These are phyloP conservation scores for Momotus momota DNA, from an alignment of 2,797 vertebrate species.

Conservation along the genomic window DNA sequence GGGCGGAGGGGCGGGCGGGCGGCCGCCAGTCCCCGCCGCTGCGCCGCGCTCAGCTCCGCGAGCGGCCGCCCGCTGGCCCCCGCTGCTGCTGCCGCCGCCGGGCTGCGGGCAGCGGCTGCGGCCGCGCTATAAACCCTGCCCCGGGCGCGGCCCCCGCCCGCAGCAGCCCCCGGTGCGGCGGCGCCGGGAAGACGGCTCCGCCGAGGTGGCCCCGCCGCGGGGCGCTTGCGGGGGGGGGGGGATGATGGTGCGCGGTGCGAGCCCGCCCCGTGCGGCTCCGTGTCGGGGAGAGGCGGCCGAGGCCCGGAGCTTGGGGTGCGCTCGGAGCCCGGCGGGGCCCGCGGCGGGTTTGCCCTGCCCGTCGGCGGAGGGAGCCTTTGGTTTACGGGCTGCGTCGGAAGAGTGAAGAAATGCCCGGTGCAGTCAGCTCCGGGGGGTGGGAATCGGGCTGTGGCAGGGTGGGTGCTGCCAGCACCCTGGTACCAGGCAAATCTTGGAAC, in stretches of 20 bases:
- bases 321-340: neutral
- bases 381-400: fast-evolving
- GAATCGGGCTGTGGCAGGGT: neutral
- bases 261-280: fast-evolving
- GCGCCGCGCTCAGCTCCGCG: neutral
- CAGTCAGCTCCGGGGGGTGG: neutral
- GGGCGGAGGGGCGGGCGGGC: neutral
- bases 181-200: neutral
- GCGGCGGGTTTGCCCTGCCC: neutral
- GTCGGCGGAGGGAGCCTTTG: neutral
- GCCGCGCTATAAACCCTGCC: neutral
- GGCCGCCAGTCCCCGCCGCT: neutral
- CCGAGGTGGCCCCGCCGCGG: neutral
- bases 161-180: neutral
- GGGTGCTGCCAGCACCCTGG: neutral
- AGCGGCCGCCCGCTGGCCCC: neutral
- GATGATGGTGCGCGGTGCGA: too few relatives aligned
- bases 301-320: too few relatives aligned
- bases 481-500: neutral
- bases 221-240: too few relatives aligned
- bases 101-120: constrained; percentile 26
- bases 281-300: fast-evolving
- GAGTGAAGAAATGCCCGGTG: fast-evolving
- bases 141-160: neutral
- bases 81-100: neutral